Conservation (phyloP, 2,888 invertebrate genomes). For the Sinotaia quadrata region DNA sequence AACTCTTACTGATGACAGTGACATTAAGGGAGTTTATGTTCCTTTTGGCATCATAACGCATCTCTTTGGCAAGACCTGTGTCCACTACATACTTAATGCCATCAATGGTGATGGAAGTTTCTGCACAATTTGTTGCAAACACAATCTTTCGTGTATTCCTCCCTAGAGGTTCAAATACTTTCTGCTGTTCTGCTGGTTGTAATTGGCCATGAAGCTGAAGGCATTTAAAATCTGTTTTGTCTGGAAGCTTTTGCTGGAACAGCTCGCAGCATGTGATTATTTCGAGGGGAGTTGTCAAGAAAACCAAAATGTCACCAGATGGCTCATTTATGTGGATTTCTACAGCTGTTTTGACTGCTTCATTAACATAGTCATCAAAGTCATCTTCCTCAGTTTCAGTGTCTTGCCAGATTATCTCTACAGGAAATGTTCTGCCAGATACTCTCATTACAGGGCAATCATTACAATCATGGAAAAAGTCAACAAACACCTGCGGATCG, state of each 20-base stretch:
- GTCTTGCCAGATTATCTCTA: slow-evolving; percentile 62
- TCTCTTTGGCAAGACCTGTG: slow-evolving; percentile 70
- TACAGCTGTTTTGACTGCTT: slow-evolving; percentile 59
- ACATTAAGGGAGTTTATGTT: slow-evolving; percentile 62
- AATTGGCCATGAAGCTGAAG: slow-evolving; percentile 65
- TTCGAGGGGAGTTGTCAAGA: slow-evolving; percentile 68
- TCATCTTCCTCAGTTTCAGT: slow-evolving; percentile 29
- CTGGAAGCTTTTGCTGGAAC: slow-evolving; percentile 34
- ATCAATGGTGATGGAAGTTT: slow-evolving; percentile 72
- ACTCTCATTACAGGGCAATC: slow-evolving; percentile 54
- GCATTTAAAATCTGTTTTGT: slow-evolving; percentile 42
- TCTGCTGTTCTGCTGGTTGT: slow-evolving; percentile 64
- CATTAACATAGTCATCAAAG: slow-evolving; percentile 47
- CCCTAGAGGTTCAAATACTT: slow-evolving; percentile 57
- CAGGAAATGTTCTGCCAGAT: slow-evolving; percentile 68
- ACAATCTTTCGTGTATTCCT: slow-evolving; percentile 66
- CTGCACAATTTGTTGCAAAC: slow-evolving; percentile 72
- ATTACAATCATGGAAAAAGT: slow-evolving; percentile 60
- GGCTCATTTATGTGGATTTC: slow-evolving; percentile 56
- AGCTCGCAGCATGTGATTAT: slow-evolving; percentile 60
- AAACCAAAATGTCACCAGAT: slow-evolving; percentile 71
- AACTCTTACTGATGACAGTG: slow-evolving; percentile 62
- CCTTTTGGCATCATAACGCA: slow-evolving; percentile 63
- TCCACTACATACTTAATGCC: slow-evolving; percentile 72
- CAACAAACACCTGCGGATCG: slow-evolving; percentile 64